phyloP scores from a whole-genome alignment of 2,888 invertebrate species.

The Thelaira solivaga region DNA sequence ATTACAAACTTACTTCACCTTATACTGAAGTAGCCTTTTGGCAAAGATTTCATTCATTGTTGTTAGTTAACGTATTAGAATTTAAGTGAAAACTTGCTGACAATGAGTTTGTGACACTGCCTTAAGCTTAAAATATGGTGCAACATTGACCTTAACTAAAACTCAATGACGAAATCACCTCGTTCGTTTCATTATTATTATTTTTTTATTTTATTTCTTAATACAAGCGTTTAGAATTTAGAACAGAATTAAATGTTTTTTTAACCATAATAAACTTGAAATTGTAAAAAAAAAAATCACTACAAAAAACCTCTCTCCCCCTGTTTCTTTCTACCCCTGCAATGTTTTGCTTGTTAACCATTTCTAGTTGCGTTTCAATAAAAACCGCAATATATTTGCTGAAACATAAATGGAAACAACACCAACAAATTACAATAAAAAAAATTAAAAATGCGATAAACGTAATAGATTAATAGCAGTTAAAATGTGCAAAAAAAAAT shows the following conservation, averaged over 20 bases:
- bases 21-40: constrained; percentile 28
- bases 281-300: constrained; percentile 13
- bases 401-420: constrained; percentile 14
- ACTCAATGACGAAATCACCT: constrained; percentile 59
- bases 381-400: constrained; percentile 54
- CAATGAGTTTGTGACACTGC: constrained; percentile 60
- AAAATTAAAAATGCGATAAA: constrained; percentile 56
- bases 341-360: constrained; percentile 52
- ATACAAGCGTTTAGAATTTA: constrained; percentile 49
- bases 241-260: constrained; percentile 39
- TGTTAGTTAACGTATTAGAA: constrained; percentile 5
- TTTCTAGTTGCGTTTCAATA: constrained; percentile 56
- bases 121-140: constrained; percentile 55
- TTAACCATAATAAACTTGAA: constrained; percentile 49
- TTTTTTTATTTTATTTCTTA: background rate
- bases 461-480: constrained; percentile 57
- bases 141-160: constrained; percentile 62
- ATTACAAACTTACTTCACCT: constrained; percentile 34
- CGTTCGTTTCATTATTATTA: background rate
- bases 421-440: too few relatives aligned
- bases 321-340: too few relatives aligned
- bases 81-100: constrained; percentile 57
- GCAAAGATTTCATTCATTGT: constrained; percentile 38
- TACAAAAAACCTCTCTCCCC: constrained; percentile 45
- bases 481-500: constrained; percentile 29